Evolutionary conservation across 1,140 invertebrate species (phyloP), one percentile per base, ranked within the genome.

Genomic region (Muscidifurax raptorellus): DNA sequence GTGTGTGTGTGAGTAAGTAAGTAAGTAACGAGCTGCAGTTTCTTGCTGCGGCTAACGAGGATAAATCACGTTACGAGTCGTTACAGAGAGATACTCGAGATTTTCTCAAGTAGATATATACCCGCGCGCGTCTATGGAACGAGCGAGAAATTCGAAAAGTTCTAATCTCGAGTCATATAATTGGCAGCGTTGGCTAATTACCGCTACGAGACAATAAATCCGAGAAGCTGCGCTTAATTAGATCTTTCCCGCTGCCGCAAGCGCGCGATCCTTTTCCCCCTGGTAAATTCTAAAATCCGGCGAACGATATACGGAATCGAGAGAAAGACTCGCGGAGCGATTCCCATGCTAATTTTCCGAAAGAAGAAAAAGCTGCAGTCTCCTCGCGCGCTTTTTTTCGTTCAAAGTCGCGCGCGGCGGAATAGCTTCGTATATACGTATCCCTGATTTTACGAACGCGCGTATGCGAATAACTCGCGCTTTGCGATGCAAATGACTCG

Each of bases 11-110:
- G 40, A 6, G 40, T 40, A 10, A 6, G 40, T 40, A 40, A 6
- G 40, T 52, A 52, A 59, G 52, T 59, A 59, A 59, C 52, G 52
- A 59, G 22, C 52, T 59, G 6, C 52, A 59, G 52, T 59, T 59
- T 22, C 52, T 59, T n/a, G 22, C 52, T 7, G 52, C 22, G 5
- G 18, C 66, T 69, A 69, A 69, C 66, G 66, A 69, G 66, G 66
- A 69, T 69, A 69, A 69, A 69, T 69, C 66, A 15, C 25, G 66
- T 69, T 69, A 69, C 66, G 30, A 69, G 66, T 69, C 28, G 66
- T 69, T 69, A 66, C 1, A 27, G 10, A 69, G 28, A 30, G 9
- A 69, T 9, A 18, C 25, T 27, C 27, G 7, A 59, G 52, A 59
- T n/a, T 59, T 22, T 59, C 52, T 36, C 3, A n/a, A n/a, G n/a